Evolutionary conservation across 2,888 invertebrate species (phyloP), one percentile per base, ranked within the genome.

Genomic region (Choristoneura rosaceana): DNA sequence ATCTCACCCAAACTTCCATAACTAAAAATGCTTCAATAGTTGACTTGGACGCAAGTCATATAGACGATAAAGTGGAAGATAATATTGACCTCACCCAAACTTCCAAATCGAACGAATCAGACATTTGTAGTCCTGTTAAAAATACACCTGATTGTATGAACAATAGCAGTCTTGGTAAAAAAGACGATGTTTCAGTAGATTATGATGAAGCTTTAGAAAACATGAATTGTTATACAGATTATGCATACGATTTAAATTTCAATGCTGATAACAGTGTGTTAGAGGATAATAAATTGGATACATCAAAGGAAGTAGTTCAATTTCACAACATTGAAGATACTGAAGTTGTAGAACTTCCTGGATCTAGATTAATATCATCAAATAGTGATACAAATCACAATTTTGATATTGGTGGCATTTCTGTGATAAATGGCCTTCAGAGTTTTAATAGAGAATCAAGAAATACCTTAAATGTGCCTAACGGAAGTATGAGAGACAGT

Each of bases 311-410:
- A 65, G 63, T 73, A 69, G 55, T 45, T 12, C 68, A n/a, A 77
- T 76, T 79, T 78, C 2, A 43, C 38, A 69, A 47, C 2, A 90
- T 86, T 79, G 84, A 86, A 77, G 76, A 78, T 69, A 85, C 85
- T 10, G 85, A 87, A 78, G 78, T 84, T 61, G 90, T 92, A 78
- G 82, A 87, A 74, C 87, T 95, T 74, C 94, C 94, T 59, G 96
- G 96, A 80, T 95, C 95, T 77, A 96, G 96, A 89, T 86, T 96
- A 33, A 95, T 96, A 87, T 96, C 96, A 0, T 83, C 95, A 63
- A 89, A 93, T 70, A 80, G 87, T 76, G 87, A 88, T 2, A 76
- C 76, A n/a, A 58, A 64, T 15, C 77, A 81, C 3, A 79, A 86
- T 78, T 82, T 85, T 74, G 79, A 86, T 74, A 81, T 84, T 58